Evolutionary conservation across 2,797 vertebrate genomes (phyloP).

Genomic region (Galaxias olidus): DNA sequence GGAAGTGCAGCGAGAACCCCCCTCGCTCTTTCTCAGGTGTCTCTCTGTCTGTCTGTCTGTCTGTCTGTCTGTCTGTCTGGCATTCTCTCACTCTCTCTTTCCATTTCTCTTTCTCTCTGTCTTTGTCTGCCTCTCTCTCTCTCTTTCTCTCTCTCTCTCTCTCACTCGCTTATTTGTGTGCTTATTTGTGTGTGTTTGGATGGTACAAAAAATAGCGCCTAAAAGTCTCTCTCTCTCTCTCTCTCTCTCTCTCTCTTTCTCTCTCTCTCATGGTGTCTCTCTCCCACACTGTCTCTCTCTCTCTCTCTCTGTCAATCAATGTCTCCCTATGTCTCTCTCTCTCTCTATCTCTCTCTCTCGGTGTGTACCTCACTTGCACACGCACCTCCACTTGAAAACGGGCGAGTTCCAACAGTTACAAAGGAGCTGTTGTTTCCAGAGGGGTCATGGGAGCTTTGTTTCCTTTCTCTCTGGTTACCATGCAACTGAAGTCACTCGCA

Average conservation of each 20-base stretch:
- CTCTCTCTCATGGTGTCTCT: constrained; percentile 11
- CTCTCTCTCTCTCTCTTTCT: background rate
- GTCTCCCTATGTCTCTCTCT: too few relatives aligned
- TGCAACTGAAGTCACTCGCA: background rate
- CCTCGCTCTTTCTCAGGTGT: background rate
- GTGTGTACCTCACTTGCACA: constrained; percentile 7
- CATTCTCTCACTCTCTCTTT: constrained; percentile 9
- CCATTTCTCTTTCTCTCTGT: constrained; percentile 24
- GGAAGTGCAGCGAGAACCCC: too few relatives aligned
- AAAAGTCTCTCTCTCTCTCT: constrained; percentile 4
- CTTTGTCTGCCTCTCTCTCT: background rate
- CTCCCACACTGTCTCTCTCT: too few relatives aligned
- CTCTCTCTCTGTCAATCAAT: too few relatives aligned
- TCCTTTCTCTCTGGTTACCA: background rate
- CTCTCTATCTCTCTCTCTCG: too few relatives aligned
- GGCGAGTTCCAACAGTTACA: constrained; percentile 21
- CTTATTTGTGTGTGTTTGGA: too few relatives aligned
- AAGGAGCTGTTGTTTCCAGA: constrained; percentile 56
- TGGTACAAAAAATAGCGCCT: too few relatives aligned
- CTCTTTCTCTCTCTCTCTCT: constrained; percentile 14
- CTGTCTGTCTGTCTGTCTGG: background rate
- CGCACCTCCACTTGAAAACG: constrained; percentile 33
- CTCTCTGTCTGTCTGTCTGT: constrained; percentile 13
- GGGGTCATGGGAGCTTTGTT: background rate
- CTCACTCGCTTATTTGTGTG: constrained; percentile 15